Evolutionary conservation across 2,888 invertebrate genomes (phyloP), one percentile per base, ranked within the genome.

Genomic region (Temnothorax ravouxi): DNA sequence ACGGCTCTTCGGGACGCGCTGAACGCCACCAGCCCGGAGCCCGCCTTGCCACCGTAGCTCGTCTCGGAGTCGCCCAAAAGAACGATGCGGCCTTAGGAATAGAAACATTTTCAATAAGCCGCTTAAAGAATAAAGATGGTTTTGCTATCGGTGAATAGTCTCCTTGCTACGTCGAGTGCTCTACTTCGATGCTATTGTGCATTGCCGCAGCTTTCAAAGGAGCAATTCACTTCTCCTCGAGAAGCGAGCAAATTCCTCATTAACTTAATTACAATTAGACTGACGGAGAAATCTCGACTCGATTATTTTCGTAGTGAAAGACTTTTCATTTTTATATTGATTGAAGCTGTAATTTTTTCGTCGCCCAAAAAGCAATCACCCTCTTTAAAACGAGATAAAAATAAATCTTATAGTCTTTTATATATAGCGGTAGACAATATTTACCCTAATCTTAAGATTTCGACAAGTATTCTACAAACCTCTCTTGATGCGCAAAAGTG

Each of bases 1-100:
- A 98, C 97, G 9, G 97, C 98, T 94, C 97, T 97, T 54, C 97
- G 96, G 0, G 96, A 97, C 6, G 96, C 96, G 84, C 95, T 95
- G 91, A 95, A 96, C 74, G 96, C 96, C 41, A 96, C 96, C 85
- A 96, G 91, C 41, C 96, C 96, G 18, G 95, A 95, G 25, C 95
- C 95, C 56, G 93, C 93, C 86, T 94, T 95, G 56, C 95, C 95
- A 77, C 96, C 95, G 88, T 96, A 92, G 84, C 92, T 92, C 34
- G 84, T 85, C 88, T 92, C 91, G 89, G 89, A 93, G 88, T 93
- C 92, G 44, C 93, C 93, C 86, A 93, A 84, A 82, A 93, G 90
- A 80, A 93, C 89, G 89, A 93, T 94, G 84, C 94, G 94, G 82
- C 94, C 94, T 94, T 81, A 18, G 15, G 38, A 72, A 80, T 38